Evolutionary conservation across 2,113 vertebrate genomes (phyloP).

Genomic region (Todiramphus saurophagus): DNA sequence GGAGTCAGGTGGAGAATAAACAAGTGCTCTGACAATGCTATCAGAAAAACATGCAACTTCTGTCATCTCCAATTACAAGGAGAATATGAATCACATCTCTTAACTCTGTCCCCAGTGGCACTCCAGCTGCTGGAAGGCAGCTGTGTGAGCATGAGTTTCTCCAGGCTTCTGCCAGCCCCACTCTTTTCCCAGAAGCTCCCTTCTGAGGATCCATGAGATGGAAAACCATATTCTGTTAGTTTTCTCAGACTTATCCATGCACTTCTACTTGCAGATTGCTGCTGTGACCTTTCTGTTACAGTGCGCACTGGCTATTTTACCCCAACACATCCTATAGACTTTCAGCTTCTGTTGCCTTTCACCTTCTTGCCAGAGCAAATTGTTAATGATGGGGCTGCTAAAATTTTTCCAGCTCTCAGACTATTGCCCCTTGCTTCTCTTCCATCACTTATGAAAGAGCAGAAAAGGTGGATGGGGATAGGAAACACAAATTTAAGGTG

Average conservation of each 20-base stretch:
- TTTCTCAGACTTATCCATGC: neutral
- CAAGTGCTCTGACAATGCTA: neutral
- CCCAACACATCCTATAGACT: neutral
- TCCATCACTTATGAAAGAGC: neutral
- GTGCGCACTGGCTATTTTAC: neutral
- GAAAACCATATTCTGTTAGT: neutral
- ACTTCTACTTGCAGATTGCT: neutral
- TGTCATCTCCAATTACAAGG: slow-evolving; percentile 34
- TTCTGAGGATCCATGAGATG: neutral
- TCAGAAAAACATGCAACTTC: slow-evolving; percentile 2
- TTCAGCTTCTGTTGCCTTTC: neutral
- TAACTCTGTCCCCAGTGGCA: neutral
- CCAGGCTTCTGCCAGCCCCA: neutral
- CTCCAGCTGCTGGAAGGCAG: neutral
- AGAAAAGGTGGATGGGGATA: neutral
- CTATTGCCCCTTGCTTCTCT: neutral
- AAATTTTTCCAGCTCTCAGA: neutral
- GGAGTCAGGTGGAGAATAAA: neutral
- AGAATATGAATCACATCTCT: slow-evolving; percentile 24
- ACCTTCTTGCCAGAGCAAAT: neutral
- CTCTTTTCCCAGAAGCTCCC: neutral
- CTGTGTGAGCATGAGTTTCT: neutral
- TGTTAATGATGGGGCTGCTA: neutral
- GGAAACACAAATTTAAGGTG: neutral
- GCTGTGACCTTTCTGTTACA: neutral